Evolutionary conservation across 1,140 invertebrate species (phyloP), one percentile per base, ranked within the genome.

Genomic region (Panagrolaimus sp.): DNA sequence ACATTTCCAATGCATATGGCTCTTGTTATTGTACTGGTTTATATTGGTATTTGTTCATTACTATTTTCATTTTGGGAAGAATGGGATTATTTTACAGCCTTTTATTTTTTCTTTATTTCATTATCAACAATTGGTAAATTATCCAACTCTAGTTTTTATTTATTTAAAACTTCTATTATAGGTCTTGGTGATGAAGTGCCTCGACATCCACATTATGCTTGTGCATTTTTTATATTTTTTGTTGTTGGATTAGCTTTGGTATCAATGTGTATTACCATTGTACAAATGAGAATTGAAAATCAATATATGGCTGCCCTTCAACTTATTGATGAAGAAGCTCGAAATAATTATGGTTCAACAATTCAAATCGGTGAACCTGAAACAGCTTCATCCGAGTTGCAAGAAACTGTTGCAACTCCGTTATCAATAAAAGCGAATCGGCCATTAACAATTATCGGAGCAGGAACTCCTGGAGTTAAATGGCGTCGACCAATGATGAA

Each of bases 81-180:
- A n/a, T 71, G 70, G 70, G 61, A 65, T 42, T 71, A 42, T 11
- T 71, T 71, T 38, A 65, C 51, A 14, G 23, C 68, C 5, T 71
- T 71, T 44, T 71, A 71, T 31, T 71, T 70, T 20, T 51, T 65
- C 43, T 71, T 65, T 45, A 70, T 71, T 16, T 71, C 68, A 0
- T 7, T 71, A 16, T 65, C 53, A 4, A 71, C 70, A 13, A 71
- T 71, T 44, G 51, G 69, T 38, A 38, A 38, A 4, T 38, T 38
- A 4, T 38, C 2, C 7, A 38, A 38, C 31, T 38, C 7, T 38
- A 38, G 7, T 4, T 38, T 4, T 38, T 38, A 38, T 38, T 38
- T 38, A 7, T 38, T 38, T 4, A 38, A 38, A 38, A 38, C 2
- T 38, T 38, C n/a, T 38, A 7, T 38, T 38, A 38, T 7, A 38